A percentile compares a stretch with the other conserved stretches of the same genome.
Evolutionary conservation across 1,140 invertebrate genomes (phyloP).

Genomic region (Nilaparvata lugens): DNA sequence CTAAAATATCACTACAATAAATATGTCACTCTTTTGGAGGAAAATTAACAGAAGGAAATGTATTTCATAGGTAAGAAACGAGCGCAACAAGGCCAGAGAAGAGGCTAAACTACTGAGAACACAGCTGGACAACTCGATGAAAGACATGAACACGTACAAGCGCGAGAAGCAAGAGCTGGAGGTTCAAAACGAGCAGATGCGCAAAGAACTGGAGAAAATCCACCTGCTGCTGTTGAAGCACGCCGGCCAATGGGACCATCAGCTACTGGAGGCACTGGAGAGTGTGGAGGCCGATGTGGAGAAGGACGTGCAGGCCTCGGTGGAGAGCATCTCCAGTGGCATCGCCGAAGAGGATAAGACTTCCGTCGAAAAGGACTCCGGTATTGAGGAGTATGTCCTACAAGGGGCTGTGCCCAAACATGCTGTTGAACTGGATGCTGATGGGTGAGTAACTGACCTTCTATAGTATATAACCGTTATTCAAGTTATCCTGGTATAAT

Average conservation of each 20-base stretch:
- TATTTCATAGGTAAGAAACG: slow-evolving; percentile 65
- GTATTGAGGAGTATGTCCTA: slow-evolving; percentile 50
- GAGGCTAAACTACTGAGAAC: slow-evolving; percentile 71
- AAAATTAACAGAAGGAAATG: too few relatives aligned
- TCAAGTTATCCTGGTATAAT: too few relatives aligned
- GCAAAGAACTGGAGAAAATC: slow-evolving; percentile 69
- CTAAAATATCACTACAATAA: too few relatives aligned
- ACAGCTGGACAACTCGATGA: slow-evolving; percentile 67
- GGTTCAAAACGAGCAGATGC: slow-evolving; percentile 67
- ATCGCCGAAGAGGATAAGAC: slow-evolving; percentile 15
- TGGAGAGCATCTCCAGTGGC: slow-evolving; percentile 7
- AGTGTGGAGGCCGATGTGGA: slow-evolving; percentile 33
- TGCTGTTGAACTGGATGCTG: slow-evolving; percentile 39
- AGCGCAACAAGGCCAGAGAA: slow-evolving; percentile 78
- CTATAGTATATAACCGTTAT: too few relatives aligned
- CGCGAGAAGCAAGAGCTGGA: slow-evolving; percentile 72
- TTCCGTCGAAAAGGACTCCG: slow-evolving; percentile 22
- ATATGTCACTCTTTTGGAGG: too few relatives aligned
- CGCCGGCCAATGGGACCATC: slow-evolving; percentile 37
- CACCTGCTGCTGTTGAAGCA: slow-evolving; percentile 56
- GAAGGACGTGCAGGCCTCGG: slow-evolving; percentile 31
- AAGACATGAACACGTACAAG: slow-evolving; percentile 65
- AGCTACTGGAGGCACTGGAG: slow-evolving; percentile 38
- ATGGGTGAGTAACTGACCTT: too few relatives aligned
- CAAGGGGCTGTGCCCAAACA: slow-evolving; percentile 54